phyloP scores from a whole-genome alignment of 2,888 invertebrate genomes.

The Drosophila pseudotakahashii region DNA sequence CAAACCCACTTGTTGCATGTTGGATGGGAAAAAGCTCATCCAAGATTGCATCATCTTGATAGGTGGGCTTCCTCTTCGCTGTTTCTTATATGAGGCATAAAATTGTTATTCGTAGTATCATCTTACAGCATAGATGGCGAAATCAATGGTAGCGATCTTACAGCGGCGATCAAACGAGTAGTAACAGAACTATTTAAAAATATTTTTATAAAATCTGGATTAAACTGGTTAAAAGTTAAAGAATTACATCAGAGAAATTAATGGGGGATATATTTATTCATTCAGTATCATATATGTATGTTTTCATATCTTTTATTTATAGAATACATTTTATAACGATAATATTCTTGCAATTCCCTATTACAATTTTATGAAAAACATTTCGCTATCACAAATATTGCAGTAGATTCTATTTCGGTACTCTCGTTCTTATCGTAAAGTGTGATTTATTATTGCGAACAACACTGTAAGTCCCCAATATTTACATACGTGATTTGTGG shows the following conservation, averaged over 20 bases:
- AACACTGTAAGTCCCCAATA: slow-evolving; percentile 2
- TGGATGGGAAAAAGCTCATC: slow-evolving; percentile 17
- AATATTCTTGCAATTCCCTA: too few relatives aligned
- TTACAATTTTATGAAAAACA: too few relatives aligned
- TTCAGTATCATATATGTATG: too few relatives aligned
- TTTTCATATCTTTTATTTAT: too few relatives aligned
- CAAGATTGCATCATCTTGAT: slow-evolving; percentile 30
- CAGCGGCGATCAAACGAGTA: not conserved
- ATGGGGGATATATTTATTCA: not conserved
- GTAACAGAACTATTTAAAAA: not conserved
- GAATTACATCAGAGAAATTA: not conserved
- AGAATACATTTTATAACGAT: too few relatives aligned
- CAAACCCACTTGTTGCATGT: slow-evolving; percentile 35
- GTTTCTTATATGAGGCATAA: not conserved
- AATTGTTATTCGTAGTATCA: slow-evolving; percentile 11
- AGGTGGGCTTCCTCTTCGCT: slow-evolving; percentile 6
- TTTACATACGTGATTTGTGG: slow-evolving; percentile 16
- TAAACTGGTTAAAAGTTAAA: not conserved
- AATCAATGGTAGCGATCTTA: not conserved
- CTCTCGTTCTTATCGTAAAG: not conserved
- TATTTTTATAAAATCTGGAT: not conserved
- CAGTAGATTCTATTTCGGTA: too few relatives aligned
- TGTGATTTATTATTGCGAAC: slow-evolving; percentile 2
- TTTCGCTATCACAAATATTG: too few relatives aligned
- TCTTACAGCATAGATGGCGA: slow-evolving; percentile 3